These are phyloP conservation scores for Margarornis squamiger DNA, from an alignment of 2,797 vertebrate species.

Conservation along the genomic window DNA sequence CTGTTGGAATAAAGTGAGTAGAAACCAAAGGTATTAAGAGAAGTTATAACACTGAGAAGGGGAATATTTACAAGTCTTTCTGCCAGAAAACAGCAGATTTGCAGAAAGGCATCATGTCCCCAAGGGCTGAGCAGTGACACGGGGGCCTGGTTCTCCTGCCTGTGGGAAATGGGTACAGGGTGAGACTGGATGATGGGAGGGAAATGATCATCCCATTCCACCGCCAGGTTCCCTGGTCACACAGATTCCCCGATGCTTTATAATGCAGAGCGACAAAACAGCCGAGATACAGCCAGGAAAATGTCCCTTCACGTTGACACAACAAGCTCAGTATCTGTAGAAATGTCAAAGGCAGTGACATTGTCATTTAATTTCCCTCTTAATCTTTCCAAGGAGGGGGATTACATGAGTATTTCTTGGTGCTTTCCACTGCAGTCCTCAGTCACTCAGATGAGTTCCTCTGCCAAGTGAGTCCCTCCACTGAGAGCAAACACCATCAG, in stretches of 20 bases:
- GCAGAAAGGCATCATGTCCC: neutral
- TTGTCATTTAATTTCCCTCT: neutral
- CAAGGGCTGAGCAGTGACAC: neutral
- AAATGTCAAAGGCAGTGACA: neutral
- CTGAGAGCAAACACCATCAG: neutral
- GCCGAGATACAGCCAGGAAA: neutral
- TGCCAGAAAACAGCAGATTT: neutral
- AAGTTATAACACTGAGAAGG: neutral
- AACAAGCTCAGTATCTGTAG: neutral
- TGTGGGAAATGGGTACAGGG: neutral
- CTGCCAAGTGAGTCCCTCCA: neutral
- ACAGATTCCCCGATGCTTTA: neutral
- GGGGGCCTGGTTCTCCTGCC: neutral
- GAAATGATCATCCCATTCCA: accelerated
- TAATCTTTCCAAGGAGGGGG: neutral
- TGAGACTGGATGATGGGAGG: neutral
- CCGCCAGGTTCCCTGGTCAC: neutral
- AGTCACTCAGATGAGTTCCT: neutral
- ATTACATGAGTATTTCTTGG: neutral
- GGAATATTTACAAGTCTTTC: neutral
- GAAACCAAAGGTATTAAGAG: neutral
- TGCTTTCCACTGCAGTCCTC: neutral
- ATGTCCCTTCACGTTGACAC: accelerated
- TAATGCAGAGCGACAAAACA: accelerated
- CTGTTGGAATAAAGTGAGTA: neutral